Evolutionary conservation across 2,113 vertebrate species (phyloP).

Genomic region (Excalfactoria chinensis): DNA sequence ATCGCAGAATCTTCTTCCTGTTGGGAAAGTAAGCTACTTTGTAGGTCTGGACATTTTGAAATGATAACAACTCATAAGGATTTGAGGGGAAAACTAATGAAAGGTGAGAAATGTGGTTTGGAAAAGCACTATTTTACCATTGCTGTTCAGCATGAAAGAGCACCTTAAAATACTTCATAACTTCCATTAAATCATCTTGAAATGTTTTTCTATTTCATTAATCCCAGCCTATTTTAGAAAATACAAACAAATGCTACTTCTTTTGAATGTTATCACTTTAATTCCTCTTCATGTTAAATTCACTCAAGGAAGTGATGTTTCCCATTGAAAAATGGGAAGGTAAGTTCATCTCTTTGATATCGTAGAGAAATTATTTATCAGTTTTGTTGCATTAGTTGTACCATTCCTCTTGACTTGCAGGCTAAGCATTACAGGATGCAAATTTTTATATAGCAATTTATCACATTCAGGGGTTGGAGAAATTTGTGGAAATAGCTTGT

Average conservation of each 20-base stretch:
- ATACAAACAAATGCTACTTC: constrained; percentile 14
- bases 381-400: background rate
- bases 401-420: background rate
- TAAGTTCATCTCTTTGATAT: background rate
- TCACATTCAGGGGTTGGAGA: background rate
- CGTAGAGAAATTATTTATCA: background rate
- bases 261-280: background rate
- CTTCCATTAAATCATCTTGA: background rate
- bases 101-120: background rate
- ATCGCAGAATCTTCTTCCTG: background rate
- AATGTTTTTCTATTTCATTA: constrained; percentile 24
- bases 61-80: background rate
- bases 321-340: background rate
- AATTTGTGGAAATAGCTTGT: constrained; percentile 13
- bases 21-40: background rate
- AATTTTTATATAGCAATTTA: constrained; percentile 37
- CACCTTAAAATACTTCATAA: background rate
- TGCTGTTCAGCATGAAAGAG: background rate
- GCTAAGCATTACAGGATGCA: background rate
- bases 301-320: background rate
- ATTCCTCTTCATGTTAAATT: constrained; percentile 31
- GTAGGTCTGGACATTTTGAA: background rate
- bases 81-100: background rate
- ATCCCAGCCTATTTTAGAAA: background rate
- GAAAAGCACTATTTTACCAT: background rate